These are phyloP conservation scores for Cinclus cinclus DNA, from an alignment of 2,113 vertebrate genomes.

Conservation along the genomic window DNA sequence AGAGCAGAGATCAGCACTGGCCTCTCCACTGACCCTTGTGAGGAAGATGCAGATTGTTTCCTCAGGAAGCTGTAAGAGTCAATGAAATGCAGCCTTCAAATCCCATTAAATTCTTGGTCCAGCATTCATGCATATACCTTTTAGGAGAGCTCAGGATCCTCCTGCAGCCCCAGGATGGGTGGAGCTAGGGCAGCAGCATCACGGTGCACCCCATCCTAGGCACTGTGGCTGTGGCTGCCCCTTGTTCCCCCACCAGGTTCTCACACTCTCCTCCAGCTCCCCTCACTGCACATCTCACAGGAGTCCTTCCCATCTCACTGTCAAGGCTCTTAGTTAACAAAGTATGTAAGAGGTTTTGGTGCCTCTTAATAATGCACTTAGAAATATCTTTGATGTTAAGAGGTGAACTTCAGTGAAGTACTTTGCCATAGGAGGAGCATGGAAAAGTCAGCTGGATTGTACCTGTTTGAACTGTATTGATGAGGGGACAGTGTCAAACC, in stretches of 20 bases:
- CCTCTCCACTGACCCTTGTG: not conserved
- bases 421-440: not conserved
- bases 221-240: not conserved
- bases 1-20: not conserved
- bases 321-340: not conserved
- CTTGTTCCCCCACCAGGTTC: fast-evolving
- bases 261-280: not conserved
- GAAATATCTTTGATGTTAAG: not conserved
- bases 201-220: fast-evolving
- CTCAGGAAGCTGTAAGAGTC: not conserved
- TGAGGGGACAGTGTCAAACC: not conserved
- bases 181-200: not conserved
- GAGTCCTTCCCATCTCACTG: not conserved
- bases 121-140: not conserved
- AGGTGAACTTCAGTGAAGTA: not conserved
- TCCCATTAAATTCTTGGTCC: not conserved
- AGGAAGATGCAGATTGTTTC: not conserved
- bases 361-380: not conserved
- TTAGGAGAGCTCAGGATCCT: not conserved
- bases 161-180: fast-evolving
- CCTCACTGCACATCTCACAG: not conserved
- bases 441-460: not conserved
- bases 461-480: not conserved
- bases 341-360: not conserved
- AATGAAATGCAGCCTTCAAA: not conserved